Conservation (phyloP, 2,113 vertebrate species). For the Marcusenius ussheri region DNA sequence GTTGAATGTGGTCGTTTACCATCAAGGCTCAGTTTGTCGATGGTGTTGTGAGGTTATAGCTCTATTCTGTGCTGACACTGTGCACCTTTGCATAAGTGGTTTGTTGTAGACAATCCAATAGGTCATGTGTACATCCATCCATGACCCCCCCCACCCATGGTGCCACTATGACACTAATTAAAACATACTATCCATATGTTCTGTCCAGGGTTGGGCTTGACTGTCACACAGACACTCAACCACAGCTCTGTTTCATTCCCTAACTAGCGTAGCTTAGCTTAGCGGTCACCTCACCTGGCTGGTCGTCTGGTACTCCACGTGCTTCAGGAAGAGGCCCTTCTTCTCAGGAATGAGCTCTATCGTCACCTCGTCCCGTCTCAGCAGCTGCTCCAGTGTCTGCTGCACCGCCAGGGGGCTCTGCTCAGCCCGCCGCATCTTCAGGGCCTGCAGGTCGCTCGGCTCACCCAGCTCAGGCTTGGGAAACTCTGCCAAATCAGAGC, state of each 20-base stretch:
- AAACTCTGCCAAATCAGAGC: slow-evolving; percentile 58
- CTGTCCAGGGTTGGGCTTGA: neutral
- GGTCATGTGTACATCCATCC: neutral
- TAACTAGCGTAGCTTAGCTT: neutral
- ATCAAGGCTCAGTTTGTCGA: neutral
- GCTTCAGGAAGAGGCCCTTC: slow-evolving; percentile 95
- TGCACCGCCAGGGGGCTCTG: slow-evolving; percentile 72
- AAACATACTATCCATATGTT: neutral
- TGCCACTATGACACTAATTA: neutral
- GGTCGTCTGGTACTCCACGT: slow-evolving; percentile 92
- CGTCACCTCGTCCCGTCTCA: slow-evolving; percentile 73
- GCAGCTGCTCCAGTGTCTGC: slow-evolving; percentile 71
- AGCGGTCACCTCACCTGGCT: slow-evolving; percentile 68
- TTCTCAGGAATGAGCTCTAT: slow-evolving; percentile 94
- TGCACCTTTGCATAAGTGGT: neutral
- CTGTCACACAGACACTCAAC: neutral
- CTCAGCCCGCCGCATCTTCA: slow-evolving; percentile 70
- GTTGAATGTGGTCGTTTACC: neutral
- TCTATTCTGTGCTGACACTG: neutral
- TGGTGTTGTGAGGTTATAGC: neutral
- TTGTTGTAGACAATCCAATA: neutral
- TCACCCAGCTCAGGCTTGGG: slow-evolving; percentile 65
- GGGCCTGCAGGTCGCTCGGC: slow-evolving; percentile 49
- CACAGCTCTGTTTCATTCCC: neutral
- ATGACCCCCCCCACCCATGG: no score